Conservation (phyloP, 2,797 vertebrate genomes). For the Cynodonichthys magdalenae region DNA sequence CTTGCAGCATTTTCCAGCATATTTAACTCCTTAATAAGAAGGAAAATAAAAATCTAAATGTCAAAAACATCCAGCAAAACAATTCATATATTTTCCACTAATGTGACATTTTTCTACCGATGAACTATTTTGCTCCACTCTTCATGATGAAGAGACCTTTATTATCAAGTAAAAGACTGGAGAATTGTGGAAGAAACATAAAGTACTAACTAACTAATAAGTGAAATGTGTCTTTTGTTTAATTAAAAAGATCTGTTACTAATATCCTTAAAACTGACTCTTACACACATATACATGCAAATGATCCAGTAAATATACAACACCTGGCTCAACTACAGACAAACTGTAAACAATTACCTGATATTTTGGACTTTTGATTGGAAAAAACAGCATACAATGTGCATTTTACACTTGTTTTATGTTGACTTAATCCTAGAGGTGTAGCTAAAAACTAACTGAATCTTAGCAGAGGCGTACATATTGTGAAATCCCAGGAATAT, state of each 20-base stretch:
- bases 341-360: neutral
- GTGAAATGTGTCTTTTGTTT: neutral
- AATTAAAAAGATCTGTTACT: neutral
- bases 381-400: slow-evolving; percentile 7
- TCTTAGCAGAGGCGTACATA: neutral
- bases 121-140: neutral
- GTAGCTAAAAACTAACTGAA: neutral
- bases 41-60: neutral
- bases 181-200: neutral
- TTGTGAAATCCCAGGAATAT: neutral
- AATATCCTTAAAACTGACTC: neutral
- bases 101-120: neutral
- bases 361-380: neutral
- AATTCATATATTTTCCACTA: neutral
- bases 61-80: neutral
- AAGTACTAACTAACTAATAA: neutral
- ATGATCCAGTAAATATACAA: slow-evolving; percentile 4
- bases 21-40: slow-evolving; percentile 1
- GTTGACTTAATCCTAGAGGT: neutral
- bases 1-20: neutral
- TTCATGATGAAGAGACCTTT: neutral
- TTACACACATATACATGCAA: neutral
- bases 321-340: neutral
- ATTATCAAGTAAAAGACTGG: neutral
- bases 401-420: neutral